Evolutionary conservation across 1,140 invertebrate genomes (phyloP).

Genomic region (Zaprionus tsacasi): DNA sequence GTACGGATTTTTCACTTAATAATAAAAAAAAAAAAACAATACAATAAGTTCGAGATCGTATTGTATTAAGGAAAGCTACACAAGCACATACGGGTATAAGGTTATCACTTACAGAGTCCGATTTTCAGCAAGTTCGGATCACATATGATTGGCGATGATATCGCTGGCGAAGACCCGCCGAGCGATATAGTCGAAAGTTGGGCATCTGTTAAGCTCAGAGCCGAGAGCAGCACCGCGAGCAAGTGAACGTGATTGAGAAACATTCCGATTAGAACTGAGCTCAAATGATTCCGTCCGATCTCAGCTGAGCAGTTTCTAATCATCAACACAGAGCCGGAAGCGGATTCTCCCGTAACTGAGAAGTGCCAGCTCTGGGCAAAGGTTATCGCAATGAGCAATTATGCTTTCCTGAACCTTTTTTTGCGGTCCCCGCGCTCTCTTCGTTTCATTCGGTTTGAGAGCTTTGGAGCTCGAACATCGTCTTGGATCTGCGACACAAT

Average conservation of each 20-base stretch:
- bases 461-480: slow-evolving; percentile 19
- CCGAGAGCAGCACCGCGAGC: slow-evolving; percentile 34
- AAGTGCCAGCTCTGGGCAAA: neutral
- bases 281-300: neutral
- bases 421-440: neutral
- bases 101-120: slow-evolving; percentile 25
- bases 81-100: slow-evolving; percentile 5
- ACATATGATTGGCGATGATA: slow-evolving; percentile 4
- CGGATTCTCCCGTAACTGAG: neutral
- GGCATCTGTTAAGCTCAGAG: slow-evolving; percentile 8
- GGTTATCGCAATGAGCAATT: slow-evolving; percentile 38
- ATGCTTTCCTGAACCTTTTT: slow-evolving; percentile 12
- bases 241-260: slow-evolving; percentile 45
- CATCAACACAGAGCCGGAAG: neutral
- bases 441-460: slow-evolving; percentile 12
- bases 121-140: slow-evolving; percentile 27
- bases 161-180: neutral
- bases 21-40: no score
- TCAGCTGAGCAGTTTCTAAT: neutral
- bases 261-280: slow-evolving; percentile 65
- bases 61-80: neutral
- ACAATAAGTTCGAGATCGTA: no score
- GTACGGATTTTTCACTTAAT: no score
- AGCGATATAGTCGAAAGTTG: slow-evolving; percentile 22
- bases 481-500: slow-evolving; percentile 6